Percentiles rank a stretch among this genome's conserved stretches.
phyloP scores from a whole-genome alignment of 2,113 vertebrate species.

The Paedocypris sp. region DNA sequence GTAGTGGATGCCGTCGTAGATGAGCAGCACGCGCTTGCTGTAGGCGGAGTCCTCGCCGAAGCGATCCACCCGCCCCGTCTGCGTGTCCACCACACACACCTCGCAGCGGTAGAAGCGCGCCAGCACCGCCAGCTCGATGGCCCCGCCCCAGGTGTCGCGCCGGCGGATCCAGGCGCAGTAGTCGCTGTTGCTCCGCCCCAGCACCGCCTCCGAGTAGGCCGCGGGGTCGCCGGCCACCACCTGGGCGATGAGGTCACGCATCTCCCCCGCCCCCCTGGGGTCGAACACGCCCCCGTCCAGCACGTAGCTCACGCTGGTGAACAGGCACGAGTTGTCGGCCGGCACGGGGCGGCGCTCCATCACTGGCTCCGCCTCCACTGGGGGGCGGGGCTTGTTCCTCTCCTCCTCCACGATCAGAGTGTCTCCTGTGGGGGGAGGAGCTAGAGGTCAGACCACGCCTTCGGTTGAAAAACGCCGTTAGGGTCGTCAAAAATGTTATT shows the following conservation, averaged over 20 bases:
- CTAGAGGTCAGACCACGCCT: too few species aligned
- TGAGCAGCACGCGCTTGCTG: conserved; percentile 78
- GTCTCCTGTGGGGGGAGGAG: too few species aligned
- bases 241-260: conserved; percentile 86
- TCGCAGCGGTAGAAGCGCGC: conserved; percentile 95
- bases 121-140: conserved; percentile 91
- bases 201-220: conserved; percentile 80
- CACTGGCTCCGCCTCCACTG: conserved; percentile 57
- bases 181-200: conserved; percentile 85
- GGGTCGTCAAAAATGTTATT: too few species aligned
- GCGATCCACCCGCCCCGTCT: conserved; percentile 87
- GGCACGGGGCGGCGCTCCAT: conserved; percentile 77
- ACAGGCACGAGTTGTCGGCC: conserved; percentile 95
- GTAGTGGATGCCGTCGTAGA: conserved; percentile 96
- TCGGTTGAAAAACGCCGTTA: too few species aligned
- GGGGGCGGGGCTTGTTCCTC: conserved; percentile 62
- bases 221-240: conserved; percentile 83
- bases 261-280: conserved; percentile 75
- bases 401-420: conserved; percentile 95
- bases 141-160: conserved; percentile 92
- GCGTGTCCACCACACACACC: conserved; percentile 96
- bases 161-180: conserved; percentile 88
- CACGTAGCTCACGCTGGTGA: conserved; percentile 91
- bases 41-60: conserved; percentile 94
- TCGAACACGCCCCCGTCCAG: conserved; percentile 87